Percentiles rank a stretch among this genome's conserved stretches.
Evolutionary conservation across 1,140 invertebrate genomes (phyloP).

Genomic region (Nasonia giraulti): DNA sequence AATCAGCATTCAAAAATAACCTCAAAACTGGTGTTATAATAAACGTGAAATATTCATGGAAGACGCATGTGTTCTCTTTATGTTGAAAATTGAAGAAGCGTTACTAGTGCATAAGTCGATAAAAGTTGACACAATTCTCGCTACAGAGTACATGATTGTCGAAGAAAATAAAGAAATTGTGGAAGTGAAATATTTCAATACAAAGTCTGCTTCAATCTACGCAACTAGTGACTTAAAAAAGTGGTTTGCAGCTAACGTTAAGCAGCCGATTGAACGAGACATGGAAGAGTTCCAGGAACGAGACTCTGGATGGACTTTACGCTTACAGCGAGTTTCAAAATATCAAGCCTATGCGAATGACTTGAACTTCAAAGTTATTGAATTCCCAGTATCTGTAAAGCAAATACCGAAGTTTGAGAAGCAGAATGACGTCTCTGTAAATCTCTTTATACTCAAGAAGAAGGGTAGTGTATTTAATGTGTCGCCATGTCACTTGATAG

Average conservation of each 20-base stretch:
- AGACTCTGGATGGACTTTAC: constrained; percentile 35
- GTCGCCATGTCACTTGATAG: background rate
- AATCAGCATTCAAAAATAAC: no score
- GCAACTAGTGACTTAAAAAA: background rate
- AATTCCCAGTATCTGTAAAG: background rate
- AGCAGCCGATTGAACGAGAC: background rate
- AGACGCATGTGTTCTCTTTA: no score
- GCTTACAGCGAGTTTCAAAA: background rate
- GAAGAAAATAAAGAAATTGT: background rate
- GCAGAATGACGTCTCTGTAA: constrained; percentile 55
- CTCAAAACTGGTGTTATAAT: no score
- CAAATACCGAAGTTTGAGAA: constrained; percentile 31
- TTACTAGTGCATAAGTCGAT: no score
- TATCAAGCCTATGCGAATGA: background rate
- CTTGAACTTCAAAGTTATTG: background rate
- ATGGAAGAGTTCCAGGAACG: constrained; percentile 45
- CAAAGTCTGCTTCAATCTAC: background rate
- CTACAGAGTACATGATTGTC: background rate
- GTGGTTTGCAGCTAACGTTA: background rate
- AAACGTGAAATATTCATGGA: no score
- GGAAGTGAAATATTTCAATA: background rate
- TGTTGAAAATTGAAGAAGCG: no score
- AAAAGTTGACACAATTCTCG: no score
- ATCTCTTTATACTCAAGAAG: constrained; percentile 53
- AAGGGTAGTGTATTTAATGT: background rate